phyloP scores from a whole-genome alignment of 2,888 invertebrate species.

The Aleiodes testaceus region DNA sequence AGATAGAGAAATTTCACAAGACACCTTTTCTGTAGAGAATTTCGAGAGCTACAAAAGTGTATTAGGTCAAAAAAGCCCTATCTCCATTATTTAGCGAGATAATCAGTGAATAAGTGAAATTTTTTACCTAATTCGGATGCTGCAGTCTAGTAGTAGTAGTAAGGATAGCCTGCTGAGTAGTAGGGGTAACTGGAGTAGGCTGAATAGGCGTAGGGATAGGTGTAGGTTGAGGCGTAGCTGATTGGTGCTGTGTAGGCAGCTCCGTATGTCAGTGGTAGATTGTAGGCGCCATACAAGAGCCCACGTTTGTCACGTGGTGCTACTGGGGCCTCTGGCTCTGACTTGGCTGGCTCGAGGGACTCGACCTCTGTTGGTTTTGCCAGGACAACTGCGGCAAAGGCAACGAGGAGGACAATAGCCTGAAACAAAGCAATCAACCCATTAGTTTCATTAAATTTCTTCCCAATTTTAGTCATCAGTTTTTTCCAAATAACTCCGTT shows the following conservation, averaged over 20 bases:
- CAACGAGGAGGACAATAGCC: conserved; percentile 59
- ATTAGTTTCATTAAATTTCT: neutral
- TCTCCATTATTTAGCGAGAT: no score
- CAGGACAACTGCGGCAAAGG: conserved; percentile 58
- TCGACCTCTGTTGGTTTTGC: conserved; percentile 63
- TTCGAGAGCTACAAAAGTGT: no score
- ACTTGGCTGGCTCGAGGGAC: conserved; percentile 58
- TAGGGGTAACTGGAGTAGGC: conserved; percentile 61
- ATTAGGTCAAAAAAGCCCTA: no score
- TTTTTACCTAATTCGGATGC: no score
- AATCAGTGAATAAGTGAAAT: no score
- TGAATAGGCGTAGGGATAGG: conserved; percentile 60
- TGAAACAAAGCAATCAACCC: conserved; percentile 41
- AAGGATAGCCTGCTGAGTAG: conserved; percentile 62
- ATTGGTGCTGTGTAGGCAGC: conserved; percentile 62
- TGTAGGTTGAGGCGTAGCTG: conserved; percentile 59
- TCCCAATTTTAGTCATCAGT: neutral
- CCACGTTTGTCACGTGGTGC: conserved; percentile 62
- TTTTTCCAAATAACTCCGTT: no score
- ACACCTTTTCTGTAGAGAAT: no score
- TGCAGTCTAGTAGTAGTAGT: conserved; percentile 56
- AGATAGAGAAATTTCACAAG: no score
- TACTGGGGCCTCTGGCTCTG: conserved; percentile 47
- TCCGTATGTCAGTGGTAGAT: conserved; percentile 62
- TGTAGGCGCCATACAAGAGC: conserved; percentile 61